Evolutionary conservation across 2,113 vertebrate genomes (phyloP).

Genomic region (Acinonyx jubatus): DNA sequence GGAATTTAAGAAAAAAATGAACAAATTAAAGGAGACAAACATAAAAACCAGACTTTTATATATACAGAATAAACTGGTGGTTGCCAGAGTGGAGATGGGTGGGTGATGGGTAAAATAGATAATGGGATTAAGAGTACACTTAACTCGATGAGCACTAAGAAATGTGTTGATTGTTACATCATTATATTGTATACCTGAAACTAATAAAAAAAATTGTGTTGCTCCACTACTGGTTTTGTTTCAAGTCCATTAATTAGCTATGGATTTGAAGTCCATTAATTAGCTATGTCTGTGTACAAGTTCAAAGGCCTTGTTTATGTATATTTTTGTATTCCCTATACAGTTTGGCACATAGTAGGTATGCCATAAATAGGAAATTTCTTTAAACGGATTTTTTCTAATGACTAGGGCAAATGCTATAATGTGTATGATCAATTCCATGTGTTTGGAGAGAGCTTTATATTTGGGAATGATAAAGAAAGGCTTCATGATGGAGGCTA

Average conservation of each 20-base stretch:
- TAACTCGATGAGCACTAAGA: neutral
- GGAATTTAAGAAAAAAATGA: neutral
- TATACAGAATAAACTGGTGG: neutral
- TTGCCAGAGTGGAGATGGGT: neutral
- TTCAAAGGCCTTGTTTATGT: neutral
- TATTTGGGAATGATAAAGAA: slow-evolving; percentile 34
- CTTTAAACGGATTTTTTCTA: slow-evolving; percentile 16
- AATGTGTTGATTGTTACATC: neutral
- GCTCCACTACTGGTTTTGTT: neutral
- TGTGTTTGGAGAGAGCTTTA: neutral
- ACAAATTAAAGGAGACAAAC: neutral
- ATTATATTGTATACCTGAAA: neutral
- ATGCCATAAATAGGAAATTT: slow-evolving; percentile 19
- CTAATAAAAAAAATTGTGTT: neutral
- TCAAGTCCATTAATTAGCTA: slow-evolving; percentile 18
- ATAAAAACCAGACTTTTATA: neutral
- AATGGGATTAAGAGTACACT: neutral
- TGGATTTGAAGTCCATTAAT: neutral
- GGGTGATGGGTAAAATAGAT: neutral
- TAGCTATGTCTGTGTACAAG: neutral
- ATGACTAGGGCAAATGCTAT: slow-evolving; percentile 7
- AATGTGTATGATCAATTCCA: slow-evolving; percentile 13
- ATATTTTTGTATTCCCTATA: neutral
- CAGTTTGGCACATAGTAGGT: slow-evolving; percentile 18
- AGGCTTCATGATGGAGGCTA: neutral